Percentiles rank a stretch among this genome's conserved stretches.
These are phyloP conservation scores for Drosophila chauvacae DNA, from an alignment of 1,140 invertebrate species.

Conservation along the genomic window DNA sequence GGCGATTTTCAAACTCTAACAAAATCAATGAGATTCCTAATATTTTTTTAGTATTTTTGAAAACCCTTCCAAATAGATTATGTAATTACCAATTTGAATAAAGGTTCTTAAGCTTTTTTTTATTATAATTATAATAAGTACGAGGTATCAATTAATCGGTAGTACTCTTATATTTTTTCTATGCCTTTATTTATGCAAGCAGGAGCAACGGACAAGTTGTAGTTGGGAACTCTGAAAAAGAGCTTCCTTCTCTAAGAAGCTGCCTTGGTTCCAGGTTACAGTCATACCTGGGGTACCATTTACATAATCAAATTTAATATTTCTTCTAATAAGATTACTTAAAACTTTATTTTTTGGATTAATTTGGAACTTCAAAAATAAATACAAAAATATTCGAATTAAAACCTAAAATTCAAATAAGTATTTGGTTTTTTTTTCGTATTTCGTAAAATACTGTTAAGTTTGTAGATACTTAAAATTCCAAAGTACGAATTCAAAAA, in stretches of 20 bases:
- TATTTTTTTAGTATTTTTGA: no score
- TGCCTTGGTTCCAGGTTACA: background rate
- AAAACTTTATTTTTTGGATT: background rate
- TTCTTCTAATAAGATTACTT: background rate
- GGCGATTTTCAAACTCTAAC: no score
- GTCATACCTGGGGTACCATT: background rate
- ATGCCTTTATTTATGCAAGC: slow-evolving; percentile 31
- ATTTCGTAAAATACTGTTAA: background rate
- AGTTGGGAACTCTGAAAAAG: slow-evolving; percentile 6
- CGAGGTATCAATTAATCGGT: background rate
- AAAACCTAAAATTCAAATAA: background rate
- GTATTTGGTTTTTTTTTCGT: background rate
- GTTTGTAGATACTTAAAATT: background rate
- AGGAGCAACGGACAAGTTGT: slow-evolving; percentile 10
- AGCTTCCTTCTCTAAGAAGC: background rate
- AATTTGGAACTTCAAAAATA: background rate
- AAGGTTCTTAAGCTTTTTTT: background rate
- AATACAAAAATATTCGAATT: background rate
- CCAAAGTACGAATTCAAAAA: background rate
- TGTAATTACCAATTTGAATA: background rate
- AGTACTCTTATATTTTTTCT: background rate
- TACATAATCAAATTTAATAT: background rate
- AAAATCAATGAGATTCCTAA: no score
- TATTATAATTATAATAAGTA: no score
- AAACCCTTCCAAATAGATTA: background rate